These are phyloP conservation scores for Aphis craccivora DNA, from an alignment of 1,140 invertebrate genomes.

Conservation along the genomic window DNA sequence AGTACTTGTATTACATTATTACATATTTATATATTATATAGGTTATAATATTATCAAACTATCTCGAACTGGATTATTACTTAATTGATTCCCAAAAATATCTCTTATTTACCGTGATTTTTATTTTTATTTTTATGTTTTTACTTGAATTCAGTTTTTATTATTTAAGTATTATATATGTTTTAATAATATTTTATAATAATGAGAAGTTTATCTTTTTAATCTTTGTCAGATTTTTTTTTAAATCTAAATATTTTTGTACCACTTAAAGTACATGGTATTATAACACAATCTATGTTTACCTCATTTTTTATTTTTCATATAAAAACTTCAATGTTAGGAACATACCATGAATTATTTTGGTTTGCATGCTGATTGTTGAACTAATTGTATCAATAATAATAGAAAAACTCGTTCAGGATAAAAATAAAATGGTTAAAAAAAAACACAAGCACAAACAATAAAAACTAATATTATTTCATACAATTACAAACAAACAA, in stretches of 20 bases:
- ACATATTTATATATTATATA: too few species aligned
- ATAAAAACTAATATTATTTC: constrained; percentile 32
- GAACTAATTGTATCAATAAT: not conserved
- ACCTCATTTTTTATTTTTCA: not conserved
- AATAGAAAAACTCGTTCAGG: not conserved
- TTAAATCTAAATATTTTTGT: not conserved
- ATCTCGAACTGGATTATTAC: not conserved
- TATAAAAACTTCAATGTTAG: not conserved
- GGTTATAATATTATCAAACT: not conserved
- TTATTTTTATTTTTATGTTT: too few species aligned
- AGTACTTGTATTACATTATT: too few species aligned
- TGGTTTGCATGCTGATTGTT: not conserved
- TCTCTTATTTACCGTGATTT: not conserved
- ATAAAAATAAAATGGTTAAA: not conserved
- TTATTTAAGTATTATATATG: too few species aligned
- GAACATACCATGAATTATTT: not conserved
- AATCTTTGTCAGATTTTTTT: not conserved
- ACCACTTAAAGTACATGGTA: not conserved
- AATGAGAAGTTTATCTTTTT: not conserved
- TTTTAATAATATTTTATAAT: too few species aligned
- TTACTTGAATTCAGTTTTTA: too few species aligned
- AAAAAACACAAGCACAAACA: not conserved
- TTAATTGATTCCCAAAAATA: not conserved
- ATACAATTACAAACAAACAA: not conserved
- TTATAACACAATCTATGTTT: not conserved